These are phyloP conservation scores for Drosophila miranda DNA, from an alignment of 1,140 invertebrate species.

Conservation along the genomic window DNA sequence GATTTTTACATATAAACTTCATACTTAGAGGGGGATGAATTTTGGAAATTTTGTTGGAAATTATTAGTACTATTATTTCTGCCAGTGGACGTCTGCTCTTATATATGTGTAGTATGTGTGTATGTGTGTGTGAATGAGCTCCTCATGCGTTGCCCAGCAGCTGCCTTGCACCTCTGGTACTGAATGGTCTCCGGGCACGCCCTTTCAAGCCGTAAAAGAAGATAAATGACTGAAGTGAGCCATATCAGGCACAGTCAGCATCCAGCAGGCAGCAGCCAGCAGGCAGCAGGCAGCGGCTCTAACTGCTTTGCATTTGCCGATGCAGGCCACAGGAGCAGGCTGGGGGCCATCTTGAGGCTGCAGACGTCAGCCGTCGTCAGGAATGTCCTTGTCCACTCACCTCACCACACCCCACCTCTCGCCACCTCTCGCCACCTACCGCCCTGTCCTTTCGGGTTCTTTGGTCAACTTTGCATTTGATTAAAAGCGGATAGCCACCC, in stretches of 20 bases:
- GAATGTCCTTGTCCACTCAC: conserved; percentile 5
- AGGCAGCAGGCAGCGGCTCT: not conserved
- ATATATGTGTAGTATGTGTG: not conserved
- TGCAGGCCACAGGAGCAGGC: conserved; percentile 15
- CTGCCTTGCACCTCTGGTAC: conserved; percentile 71
- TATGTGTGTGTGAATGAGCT: conserved; percentile 33
- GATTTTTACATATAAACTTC: no score
- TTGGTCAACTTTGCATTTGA: conserved; percentile 69
- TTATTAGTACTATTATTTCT: not conserved
- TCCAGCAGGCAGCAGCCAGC: conserved; percentile 35
- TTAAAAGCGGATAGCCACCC: conserved; percentile 63
- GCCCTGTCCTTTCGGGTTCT: not conserved
- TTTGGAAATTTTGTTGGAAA: no score
- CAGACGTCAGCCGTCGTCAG: conserved; percentile 53
- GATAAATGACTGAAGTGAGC: conserved; percentile 79
- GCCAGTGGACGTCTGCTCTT: not conserved
- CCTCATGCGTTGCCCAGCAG: conserved; percentile 59
- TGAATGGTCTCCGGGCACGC: conserved; percentile 56
- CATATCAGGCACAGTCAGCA: conserved; percentile 63
- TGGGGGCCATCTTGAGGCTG: conserved; percentile 68
- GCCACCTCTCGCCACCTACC: no score
- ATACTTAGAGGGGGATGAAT: no score
- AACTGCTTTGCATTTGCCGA: conserved; percentile 62
- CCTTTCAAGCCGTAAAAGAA: conserved; percentile 71
- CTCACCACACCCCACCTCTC: not conserved